phyloP scores from a whole-genome alignment of 2,888 invertebrate species.

The Seladonia tumulorum region DNA sequence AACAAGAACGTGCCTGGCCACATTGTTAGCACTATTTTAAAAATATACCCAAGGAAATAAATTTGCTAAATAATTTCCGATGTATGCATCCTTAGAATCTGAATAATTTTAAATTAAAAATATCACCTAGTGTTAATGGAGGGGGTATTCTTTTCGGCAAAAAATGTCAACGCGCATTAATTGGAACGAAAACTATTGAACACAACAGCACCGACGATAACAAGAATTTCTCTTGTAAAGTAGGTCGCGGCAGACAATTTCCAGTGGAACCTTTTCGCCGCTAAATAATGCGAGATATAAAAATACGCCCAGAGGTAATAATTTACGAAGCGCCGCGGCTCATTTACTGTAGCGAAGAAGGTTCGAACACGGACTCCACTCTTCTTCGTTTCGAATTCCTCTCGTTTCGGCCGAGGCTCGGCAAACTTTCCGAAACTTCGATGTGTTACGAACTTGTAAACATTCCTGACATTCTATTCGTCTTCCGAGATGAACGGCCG shows the following conservation, averaged over 20 bases:
- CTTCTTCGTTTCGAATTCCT: neutral
- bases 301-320: neutral
- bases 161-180: too few relatives aligned
- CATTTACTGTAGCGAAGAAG: neutral
- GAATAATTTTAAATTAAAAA: too few relatives aligned
- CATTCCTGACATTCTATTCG: neutral
- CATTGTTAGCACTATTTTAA: too few relatives aligned
- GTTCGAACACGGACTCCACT: neutral
- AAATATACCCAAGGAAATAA: too few relatives aligned
- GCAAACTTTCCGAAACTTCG: neutral
- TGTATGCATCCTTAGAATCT: too few relatives aligned
- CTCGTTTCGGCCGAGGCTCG: neutral
- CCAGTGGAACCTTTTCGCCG: neutral
- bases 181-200: neutral
- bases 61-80: too few relatives aligned
- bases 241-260: neutral
- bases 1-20: too few relatives aligned
- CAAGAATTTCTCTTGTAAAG: neutral
- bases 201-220: neutral
- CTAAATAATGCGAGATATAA: neutral
- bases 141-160: too few relatives aligned
- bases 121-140: too few relatives aligned
- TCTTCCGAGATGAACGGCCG: neutral
- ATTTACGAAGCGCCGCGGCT: neutral
- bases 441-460: neutral